Evolutionary conservation across 92 coral and sea anemone species (phyloP), one percentile per base, ranked within the genome.

Genomic region (Phymanthus crucifer): DNA sequence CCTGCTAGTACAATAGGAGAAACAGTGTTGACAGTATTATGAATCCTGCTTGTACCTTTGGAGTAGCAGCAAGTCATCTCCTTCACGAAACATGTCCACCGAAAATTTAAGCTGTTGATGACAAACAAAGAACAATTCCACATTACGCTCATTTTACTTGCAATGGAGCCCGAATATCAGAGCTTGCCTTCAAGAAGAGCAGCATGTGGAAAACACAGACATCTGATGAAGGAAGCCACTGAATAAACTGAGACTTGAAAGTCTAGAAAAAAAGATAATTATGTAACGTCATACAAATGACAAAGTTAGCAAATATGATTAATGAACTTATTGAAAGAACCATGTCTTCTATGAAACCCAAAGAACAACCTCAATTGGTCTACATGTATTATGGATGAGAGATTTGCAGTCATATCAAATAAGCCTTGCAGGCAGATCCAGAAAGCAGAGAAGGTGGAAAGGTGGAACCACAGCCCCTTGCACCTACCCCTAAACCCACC

Each of bases 221-320:
- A 75, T 95, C 94, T 4, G 96, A 88, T 13, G 95, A 90, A 16
- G 95, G 89, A 32, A 95, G 90, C 90, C 94, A 88, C 46, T 88
- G 87, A 43, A 95, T 92, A 35, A 93, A 93, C 86, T 93, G 97
- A 34, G 99, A 87, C 81, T 93, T 95, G 82, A 95, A 95, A 3
- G 91, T 94, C 99, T 95, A 58, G 33, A 61, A 27, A 13, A 61
- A 47, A 65, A 16, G 24, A n/a, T n/a, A n/a, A n/a, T n/a, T n/a
- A n/a, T n/a, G n/a, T n/a, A n/a, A n/a, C n/a, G n/a, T n/a, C 7
- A 74, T 21, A 36, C 40, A 19, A 4, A 50, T 17, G 36, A 47
- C 33, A 27, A 32, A 13, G 65, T 26, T 8, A 21, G 10, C 32
- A 26, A 79, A 12, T 6, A 64, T 14, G 16, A 27, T 14, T 8